Evolutionary conservation across 2,888 invertebrate genomes (phyloP).

Genomic region (Idaea straminata): DNA sequence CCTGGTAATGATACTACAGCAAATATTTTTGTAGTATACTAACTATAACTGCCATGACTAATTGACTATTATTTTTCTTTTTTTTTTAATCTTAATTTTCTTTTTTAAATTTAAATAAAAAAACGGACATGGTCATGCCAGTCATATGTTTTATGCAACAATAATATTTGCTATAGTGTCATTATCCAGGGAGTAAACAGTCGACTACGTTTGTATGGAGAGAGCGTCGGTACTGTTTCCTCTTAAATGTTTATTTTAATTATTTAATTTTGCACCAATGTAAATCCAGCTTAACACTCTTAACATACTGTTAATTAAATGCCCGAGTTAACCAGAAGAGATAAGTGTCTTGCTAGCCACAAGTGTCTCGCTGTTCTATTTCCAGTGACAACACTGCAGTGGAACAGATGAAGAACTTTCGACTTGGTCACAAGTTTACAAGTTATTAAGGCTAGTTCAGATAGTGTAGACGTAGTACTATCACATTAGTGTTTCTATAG

Average conservation of each 20-base stretch:
- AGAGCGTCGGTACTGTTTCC: no score
- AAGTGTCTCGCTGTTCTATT: constrained; percentile 47
- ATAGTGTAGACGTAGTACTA: not conserved
- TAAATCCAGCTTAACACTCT: constrained; percentile 12
- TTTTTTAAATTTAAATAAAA: no score
- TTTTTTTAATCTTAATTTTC: no score
- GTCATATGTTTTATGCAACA: no score
- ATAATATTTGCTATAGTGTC: no score
- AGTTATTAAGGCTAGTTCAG: constrained; percentile 40
- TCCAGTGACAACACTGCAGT: constrained; percentile 39
- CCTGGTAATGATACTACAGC: no score
- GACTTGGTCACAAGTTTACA: constrained; percentile 49
- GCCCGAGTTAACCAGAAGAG: constrained; percentile 38
- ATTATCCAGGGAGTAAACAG: no score
- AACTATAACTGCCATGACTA: no score
- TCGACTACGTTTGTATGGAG: no score
- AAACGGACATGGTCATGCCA: no score
- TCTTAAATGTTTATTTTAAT: not conserved
- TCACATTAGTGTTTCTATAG: not conserved
- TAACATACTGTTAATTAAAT: constrained; percentile 48
- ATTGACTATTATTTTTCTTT: no score
- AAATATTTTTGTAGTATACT: no score
- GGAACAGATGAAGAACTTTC: constrained; percentile 35
- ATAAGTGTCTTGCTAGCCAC: constrained; percentile 26
- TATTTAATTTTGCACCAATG: not conserved